Evolutionary conservation across 2,797 vertebrate genomes (phyloP).

Genomic region (Malurus splendens): DNA sequence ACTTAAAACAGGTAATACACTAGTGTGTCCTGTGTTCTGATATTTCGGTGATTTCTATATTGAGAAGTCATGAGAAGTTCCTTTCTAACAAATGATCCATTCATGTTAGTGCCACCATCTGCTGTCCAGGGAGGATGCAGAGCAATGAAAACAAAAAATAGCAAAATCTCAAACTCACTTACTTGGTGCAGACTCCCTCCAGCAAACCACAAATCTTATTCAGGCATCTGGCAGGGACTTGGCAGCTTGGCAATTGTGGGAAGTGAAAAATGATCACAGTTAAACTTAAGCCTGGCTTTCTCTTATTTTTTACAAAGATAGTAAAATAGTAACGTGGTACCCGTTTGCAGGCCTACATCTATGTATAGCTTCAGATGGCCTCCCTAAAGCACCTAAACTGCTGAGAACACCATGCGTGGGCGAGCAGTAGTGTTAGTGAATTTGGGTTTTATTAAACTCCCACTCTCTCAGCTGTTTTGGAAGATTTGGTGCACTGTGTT

Average conservation of each 20-base stretch:
- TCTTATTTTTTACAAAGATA: constrained; percentile 8
- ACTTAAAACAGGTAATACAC: neutral
- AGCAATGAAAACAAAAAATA: neutral
- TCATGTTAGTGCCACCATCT: neutral
- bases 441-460: constrained; percentile 21
- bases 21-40: neutral
- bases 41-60: neutral
- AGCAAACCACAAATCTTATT: constrained; percentile 9
- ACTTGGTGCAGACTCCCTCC: neutral
- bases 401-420: constrained; percentile 29
- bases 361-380: constrained; percentile 18
- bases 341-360: neutral
- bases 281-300: constrained; percentile 16
- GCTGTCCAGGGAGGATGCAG: neutral
- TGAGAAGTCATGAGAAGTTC: neutral
- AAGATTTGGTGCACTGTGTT: constrained; percentile 24
- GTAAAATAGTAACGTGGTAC: constrained; percentile 17
- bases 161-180: neutral
- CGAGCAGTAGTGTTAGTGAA: neutral
- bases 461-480: constrained; percentile 17
- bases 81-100: neutral
- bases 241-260: constrained; percentile 45
- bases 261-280: constrained; percentile 26
- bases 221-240: constrained; percentile 33
- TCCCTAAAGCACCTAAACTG: neutral